Evolutionary conservation across 2,888 invertebrate genomes (phyloP).

Genomic region (Ornithoptera alexandrae): DNA sequence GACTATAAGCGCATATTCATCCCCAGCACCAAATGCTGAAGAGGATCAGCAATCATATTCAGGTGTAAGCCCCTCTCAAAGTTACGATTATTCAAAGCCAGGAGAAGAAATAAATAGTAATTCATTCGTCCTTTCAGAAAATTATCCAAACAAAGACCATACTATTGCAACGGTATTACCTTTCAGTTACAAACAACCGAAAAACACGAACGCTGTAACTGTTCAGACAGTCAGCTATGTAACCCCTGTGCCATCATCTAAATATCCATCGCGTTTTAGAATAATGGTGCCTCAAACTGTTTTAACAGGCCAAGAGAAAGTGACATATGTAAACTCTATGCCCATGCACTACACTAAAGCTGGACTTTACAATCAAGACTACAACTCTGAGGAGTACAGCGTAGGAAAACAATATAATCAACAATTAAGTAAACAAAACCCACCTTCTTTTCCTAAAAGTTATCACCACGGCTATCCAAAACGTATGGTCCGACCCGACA

Average conservation of each 20-base stretch:
- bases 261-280: slow-evolving; percentile 64
- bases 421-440: slow-evolving; percentile 46
- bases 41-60: slow-evolving; percentile 45
- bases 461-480: slow-evolving; percentile 69
- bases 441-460: slow-evolving; percentile 60
- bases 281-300: slow-evolving; percentile 72
- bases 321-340: slow-evolving; percentile 65
- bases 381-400: slow-evolving; percentile 57
- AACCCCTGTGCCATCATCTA: slow-evolving; percentile 64
- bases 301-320: slow-evolving; percentile 61
- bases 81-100: slow-evolving; percentile 58
- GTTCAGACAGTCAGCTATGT: slow-evolving; percentile 69
- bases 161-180: slow-evolving; percentile 78
- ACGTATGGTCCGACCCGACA: slow-evolving; percentile 58
- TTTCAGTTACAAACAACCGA: slow-evolving; percentile 50
- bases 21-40: slow-evolving; percentile 45
- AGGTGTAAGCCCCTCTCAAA: slow-evolving; percentile 46
- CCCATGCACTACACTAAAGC: slow-evolving; percentile 50
- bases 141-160: slow-evolving; percentile 80
- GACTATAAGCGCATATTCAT: slow-evolving; percentile 46
- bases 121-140: slow-evolving; percentile 71
- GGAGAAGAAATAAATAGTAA: slow-evolving; percentile 45
- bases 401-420: slow-evolving; percentile 50
- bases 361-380: slow-evolving; percentile 44
- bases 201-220: slow-evolving; percentile 44